Evolutionary conservation across 2,888 invertebrate species (phyloP).

Genomic region (Galerucella calmariensis): DNA sequence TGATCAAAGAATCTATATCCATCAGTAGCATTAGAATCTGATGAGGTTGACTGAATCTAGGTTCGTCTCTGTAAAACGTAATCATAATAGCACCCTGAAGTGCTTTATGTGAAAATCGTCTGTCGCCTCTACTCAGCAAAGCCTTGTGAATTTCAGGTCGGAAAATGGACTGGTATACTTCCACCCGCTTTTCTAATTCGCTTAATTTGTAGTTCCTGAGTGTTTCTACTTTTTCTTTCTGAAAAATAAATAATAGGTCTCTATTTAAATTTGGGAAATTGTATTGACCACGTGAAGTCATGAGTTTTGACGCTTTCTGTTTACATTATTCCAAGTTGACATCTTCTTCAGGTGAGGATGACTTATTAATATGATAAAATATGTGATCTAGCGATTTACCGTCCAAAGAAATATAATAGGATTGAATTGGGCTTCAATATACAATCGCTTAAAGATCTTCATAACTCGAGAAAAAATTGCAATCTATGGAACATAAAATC

Average conservation of each 20-base stretch:
- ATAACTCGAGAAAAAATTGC: no score
- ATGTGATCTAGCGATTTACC: no score
- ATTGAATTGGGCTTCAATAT: no score
- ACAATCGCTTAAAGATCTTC: no score
- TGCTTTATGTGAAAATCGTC: conserved; percentile 89
- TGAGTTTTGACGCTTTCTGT: neutral
- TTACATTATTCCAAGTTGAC: no score
- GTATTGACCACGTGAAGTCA: neutral
- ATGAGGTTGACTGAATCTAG: conserved; percentile 97
- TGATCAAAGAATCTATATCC: conserved; percentile 98
- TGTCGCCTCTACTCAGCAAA: conserved; percentile 85
- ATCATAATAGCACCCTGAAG: conserved; percentile 97
- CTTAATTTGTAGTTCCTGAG: conserved; percentile 73
- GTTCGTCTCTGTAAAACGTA: conserved; percentile 95
- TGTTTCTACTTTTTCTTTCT: conserved; percentile 54
- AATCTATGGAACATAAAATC: no score
- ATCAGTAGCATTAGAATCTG: conserved; percentile 93
- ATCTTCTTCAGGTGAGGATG: no score
- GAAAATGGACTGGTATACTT: conserved; percentile 91
- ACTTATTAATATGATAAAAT: no score
- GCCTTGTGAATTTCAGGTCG: conserved; percentile 86
- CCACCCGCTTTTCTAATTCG: conserved; percentile 82
- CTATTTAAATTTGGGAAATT: neutral
- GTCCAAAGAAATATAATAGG: no score
- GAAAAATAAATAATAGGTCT: conserved; percentile 26